These are phyloP conservation scores for Todiramphus chloris DNA, from an alignment of 2,113 vertebrate species.

Conservation along the genomic window DNA sequence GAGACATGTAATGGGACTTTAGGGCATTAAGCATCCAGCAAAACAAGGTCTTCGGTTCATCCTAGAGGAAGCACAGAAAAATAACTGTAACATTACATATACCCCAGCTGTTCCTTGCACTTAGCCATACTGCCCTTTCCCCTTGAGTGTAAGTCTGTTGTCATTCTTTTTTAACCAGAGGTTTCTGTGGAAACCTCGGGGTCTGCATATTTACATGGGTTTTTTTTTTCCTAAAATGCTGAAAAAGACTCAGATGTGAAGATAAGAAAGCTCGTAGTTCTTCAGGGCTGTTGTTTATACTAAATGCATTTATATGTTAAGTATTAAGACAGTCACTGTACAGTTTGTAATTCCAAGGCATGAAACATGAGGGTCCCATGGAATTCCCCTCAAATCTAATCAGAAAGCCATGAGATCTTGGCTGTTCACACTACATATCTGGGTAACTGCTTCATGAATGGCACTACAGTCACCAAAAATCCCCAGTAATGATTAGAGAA, in stretches of 20 bases:
- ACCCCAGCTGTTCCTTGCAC: neutral
- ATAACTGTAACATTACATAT: neutral
- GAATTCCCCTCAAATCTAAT: slow-evolving; percentile 23
- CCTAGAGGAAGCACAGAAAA: slow-evolving; percentile 5
- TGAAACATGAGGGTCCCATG: slow-evolving; percentile 7
- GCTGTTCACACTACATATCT: neutral
- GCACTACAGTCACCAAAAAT: slow-evolving; percentile 8
- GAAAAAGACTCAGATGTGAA: neutral
- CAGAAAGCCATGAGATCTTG: slow-evolving; percentile 26
- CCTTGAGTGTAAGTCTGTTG: slow-evolving; percentile 3
- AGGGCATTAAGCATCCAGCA: slow-evolving; percentile 19
- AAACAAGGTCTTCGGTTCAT: slow-evolving; percentile 24
- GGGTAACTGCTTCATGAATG: slow-evolving; percentile 14
- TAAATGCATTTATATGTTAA: slow-evolving; percentile 25
- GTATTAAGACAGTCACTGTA: slow-evolving; percentile 8
- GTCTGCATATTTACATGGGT: neutral
- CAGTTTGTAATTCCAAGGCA: slow-evolving; percentile 20
- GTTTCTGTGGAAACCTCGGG: slow-evolving; percentile 5
- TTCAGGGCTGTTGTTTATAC: slow-evolving; percentile 9
- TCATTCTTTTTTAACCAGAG: slow-evolving; percentile 25
- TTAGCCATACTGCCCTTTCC: slow-evolving; percentile 35
- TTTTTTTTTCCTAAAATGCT: neutral
- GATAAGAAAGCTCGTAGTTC: slow-evolving; percentile 11
- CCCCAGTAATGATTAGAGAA: neutral
- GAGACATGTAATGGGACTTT: neutral